Base-by-base conservation (phyloP, 2,888 invertebrate genomes). In the Meandrusa payeni region DNA sequence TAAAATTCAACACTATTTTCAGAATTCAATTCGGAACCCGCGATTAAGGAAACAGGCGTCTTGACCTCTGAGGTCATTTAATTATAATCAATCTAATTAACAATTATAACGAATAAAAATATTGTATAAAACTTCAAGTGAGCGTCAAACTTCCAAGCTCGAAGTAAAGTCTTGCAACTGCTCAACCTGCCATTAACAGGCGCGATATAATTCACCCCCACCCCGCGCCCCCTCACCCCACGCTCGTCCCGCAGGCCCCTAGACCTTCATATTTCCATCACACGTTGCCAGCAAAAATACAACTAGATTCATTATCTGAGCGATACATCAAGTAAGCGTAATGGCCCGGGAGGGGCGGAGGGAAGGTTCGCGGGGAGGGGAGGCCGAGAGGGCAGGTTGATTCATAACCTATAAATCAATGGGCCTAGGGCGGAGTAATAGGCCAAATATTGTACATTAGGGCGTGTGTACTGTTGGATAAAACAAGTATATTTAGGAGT, bases 401-500 rank as follows among this genome's bases (percentile, higher is more conserved):
- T 86, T 86, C 83, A 85, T 86, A 83, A 83, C 80, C 85, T 62
- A 87, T 87, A 87, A 86, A 87, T 87, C 87, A 86, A 86, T 85
- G 77, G 63, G 64, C 64, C 61, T 55, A 67, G 67, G 74, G 69
- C 58, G 69, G 59, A 55, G 78, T 85, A 83, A 85, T 83, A 80
- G 82, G 74, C 75, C 78, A 77, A 82, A 83, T 82, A 83, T 80
- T 81, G 78, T 69, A 62, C 57, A 55, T 59, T 61, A 61, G 62
- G 65, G 61, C 51, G 49, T 20, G 46, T 41, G 51, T 48, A 55
- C 46, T 40, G 48, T 47, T 32, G 36, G 44, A 41, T 41, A 17
- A 40, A 37, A 27, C 9, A 28, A n/a, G n/a, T n/a, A n/a, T n/a
- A n/a, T n/a, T n/a, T n/a, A n/a, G n/a, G n/a, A n/a, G n/a, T n/a